These are phyloP conservation scores for Drosophila chauvacae DNA, from an alignment of 1,140 invertebrate genomes.

Conservation along the genomic window DNA sequence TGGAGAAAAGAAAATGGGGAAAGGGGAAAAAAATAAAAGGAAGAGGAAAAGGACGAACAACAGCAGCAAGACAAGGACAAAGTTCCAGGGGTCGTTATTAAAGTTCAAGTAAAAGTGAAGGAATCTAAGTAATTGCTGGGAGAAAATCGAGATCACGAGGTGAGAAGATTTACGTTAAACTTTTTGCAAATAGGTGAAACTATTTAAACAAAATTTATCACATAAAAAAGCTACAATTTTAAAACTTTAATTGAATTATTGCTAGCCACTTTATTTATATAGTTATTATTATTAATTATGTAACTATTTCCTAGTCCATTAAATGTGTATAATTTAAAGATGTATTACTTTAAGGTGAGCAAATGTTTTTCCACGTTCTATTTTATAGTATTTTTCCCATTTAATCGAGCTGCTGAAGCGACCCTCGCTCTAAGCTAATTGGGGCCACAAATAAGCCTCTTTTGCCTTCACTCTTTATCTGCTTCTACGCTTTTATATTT, in stretches of 20 bases:
- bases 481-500: conserved; percentile 29
- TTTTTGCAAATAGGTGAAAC: not conserved
- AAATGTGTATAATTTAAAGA: no score
- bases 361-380: no score
- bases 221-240: no score
- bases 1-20: not conserved
- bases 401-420: not conserved
- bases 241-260: no score
- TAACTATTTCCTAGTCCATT: no score
- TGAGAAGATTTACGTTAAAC: not conserved
- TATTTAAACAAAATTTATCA: not conserved
- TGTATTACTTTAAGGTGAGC: no score
- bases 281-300: no score
- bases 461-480: conserved; percentile 7
- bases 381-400: no score
- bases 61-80: conserved; percentile 17
- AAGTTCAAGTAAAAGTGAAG: conserved; percentile 14
- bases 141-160: not conserved
- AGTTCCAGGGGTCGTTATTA: conserved; percentile 1
- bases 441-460: conserved; percentile 32
- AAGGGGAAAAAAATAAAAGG: not conserved
- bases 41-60: conserved; percentile 12
- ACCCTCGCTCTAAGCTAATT: conserved; percentile 34
- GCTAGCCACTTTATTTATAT: no score
- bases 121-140: not conserved